Base-by-base conservation (phyloP, 2,113 vertebrate species). In the Malurus alboscapulatus region DNA sequence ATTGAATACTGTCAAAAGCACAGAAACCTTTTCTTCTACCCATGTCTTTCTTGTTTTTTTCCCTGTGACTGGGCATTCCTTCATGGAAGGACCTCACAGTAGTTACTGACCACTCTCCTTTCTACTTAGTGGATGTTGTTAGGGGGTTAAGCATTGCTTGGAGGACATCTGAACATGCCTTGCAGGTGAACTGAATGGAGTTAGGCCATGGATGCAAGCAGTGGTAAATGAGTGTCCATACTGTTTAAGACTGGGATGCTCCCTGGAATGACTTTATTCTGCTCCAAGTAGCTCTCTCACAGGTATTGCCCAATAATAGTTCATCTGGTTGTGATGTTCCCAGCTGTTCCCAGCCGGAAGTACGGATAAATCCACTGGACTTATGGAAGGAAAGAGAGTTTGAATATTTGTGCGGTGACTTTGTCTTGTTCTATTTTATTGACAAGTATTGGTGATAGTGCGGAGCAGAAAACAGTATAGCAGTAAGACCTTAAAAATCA, bases 101-200 rank as follows among this genome's bases (percentile, higher is more conserved):
- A 4, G 17, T 38, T 71, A 17, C 27, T 44, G 26, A 72, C 18
- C 67, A 44, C 11, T 53, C 3, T 34, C 16, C 10, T 79, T 71
- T 6, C 16, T 65, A 2, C 36, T 51, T 40, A 9, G 4, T n/a
- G 19, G 22, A 61, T 15, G 17, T 7, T 7, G 14, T 18, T 24
- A 40, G 4, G 1, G 3, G 6, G 10, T 42, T 22, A 6, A 78
- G 4, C 6, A 13, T 16, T 8, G 1, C 54, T 73, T 2, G 2
- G n/a, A 77, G 50, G 12, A 69, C 26, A 40, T 36, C 14, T 5
- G 4, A 62, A 58, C 7, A 18, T 25, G 13, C 16, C 26, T 54
- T 29, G 47, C 32, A 66, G 30, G 30, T 54, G 66, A 67, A 36
- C 32, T 55, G 21, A 51, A 40, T 5, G 20, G 6, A 14, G 7